A percentile compares a stretch with the other conserved stretches of the same genome.
Conservation (phyloP, 1,140 invertebrate genomes). For the Drosophila bocki region DNA sequence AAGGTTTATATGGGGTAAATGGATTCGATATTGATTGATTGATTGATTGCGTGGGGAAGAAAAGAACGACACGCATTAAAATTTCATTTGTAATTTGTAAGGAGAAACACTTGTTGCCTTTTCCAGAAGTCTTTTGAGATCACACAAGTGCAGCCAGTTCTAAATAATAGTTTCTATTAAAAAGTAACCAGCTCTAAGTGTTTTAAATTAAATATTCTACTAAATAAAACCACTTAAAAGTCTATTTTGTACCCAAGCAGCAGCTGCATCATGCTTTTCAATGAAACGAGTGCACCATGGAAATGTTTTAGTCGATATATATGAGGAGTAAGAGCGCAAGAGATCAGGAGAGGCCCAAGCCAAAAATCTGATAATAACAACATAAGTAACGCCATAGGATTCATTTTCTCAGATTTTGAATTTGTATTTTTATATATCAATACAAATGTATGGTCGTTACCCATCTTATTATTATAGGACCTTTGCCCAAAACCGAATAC, state of each 20-base stretch:
- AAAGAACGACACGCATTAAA: conserved; percentile 43
- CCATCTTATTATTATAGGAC: neutral
- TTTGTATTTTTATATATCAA: too few species aligned
- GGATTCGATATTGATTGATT: conserved; percentile 10
- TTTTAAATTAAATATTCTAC: neutral
- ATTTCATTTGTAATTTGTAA: conserved; percentile 3
- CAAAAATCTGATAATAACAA: neutral
- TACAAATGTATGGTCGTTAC: neutral
- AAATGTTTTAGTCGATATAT: conserved; percentile 14
- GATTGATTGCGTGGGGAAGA: conserved; percentile 38
- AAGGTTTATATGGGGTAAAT: conserved; percentile 13
- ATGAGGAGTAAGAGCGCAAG: conserved; percentile 5
- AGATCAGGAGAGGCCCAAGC: conserved; percentile 3
- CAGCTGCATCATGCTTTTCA: conserved; percentile 19
- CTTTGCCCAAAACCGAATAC: conserved; percentile 23
- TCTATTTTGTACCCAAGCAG: conserved; percentile 26
- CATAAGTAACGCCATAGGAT: neutral
- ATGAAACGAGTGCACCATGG: conserved; percentile 14
- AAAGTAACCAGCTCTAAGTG: neutral
- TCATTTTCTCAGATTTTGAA: neutral
- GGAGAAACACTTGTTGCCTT: conserved; percentile 7
- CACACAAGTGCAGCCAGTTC: conserved; percentile 1
- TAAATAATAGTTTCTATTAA: neutral
- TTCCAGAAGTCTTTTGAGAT: conserved; percentile 48
- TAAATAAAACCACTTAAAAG: conserved; percentile 3